phyloP scores from a whole-genome alignment of 1,140 invertebrate genomes.

The Paralvinella palmiformis region DNA sequence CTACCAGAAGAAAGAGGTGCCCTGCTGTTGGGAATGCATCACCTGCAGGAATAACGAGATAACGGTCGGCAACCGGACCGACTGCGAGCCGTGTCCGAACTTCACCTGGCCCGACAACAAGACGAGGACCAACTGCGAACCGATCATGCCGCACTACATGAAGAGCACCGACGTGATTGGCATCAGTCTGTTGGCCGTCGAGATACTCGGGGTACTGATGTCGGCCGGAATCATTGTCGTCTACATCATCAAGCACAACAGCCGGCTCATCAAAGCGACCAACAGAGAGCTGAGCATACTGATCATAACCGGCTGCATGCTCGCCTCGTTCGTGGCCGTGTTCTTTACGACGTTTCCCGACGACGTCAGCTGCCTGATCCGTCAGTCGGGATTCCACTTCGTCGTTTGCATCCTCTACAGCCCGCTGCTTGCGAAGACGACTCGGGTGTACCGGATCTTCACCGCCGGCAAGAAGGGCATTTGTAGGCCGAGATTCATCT shows the following conservation, averaged over 20 bases:
- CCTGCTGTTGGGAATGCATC: conserved; percentile 12
- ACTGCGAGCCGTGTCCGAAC: not conserved
- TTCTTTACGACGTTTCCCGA: conserved; percentile 49
- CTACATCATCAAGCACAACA: conserved; percentile 24
- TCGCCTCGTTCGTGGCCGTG: conserved; percentile 27
- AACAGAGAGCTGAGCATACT: conserved; percentile 32
- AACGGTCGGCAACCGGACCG: not conserved
- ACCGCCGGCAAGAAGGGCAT: conserved; percentile 66
- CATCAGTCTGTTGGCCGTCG: conserved; percentile 51
- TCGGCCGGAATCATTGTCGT: conserved; percentile 16
- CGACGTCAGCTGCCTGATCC: conserved; percentile 26
- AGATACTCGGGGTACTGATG: conserved; percentile 50
- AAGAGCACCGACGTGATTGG: not conserved
- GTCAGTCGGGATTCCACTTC: conserved; percentile 7
- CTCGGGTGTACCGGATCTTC: conserved; percentile 63
- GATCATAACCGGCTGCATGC: conserved; percentile 26
- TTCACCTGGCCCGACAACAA: conserved; percentile 8
- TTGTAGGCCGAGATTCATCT: too few relatives aligned
- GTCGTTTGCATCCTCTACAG: conserved; percentile 4
- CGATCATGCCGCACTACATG: conserved; percentile 13
- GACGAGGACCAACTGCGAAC: conserved; percentile 2
- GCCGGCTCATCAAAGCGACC: conserved; percentile 37
- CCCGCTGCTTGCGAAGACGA: conserved; percentile 29
- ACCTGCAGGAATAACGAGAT: conserved; percentile 2
- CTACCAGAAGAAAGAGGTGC: not conserved